Evolutionary conservation across 2,888 invertebrate species (phyloP).

Genomic region (Noctua fimbriata): DNA sequence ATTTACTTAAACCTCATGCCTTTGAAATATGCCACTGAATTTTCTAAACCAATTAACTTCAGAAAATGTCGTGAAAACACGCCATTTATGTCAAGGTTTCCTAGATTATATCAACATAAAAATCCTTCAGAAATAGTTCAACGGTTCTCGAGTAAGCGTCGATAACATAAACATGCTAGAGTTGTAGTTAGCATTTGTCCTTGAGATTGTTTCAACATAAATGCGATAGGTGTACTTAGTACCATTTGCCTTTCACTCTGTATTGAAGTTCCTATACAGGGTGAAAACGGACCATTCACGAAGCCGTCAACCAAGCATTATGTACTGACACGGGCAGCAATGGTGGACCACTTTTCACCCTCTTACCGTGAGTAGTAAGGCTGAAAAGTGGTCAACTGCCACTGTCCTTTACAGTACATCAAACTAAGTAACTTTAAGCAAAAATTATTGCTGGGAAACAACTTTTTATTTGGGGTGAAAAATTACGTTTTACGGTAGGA

Average conservation of each 20-base stretch:
- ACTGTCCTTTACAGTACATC: no score
- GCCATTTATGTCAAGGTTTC: slow-evolving; percentile 30
- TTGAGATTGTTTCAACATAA: slow-evolving; percentile 15
- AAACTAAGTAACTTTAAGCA: no score
- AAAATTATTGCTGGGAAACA: no score
- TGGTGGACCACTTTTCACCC: no score
- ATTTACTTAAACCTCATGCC: neutral
- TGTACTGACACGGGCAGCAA: no score
- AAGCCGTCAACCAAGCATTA: no score
- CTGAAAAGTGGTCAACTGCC: no score
- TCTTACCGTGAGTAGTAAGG: no score
- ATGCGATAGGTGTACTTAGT: neutral
- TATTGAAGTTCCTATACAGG: neutral
- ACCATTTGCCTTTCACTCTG: neutral
- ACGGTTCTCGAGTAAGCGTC: slow-evolving; percentile 11
- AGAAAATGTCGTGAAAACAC: slow-evolving; percentile 6
- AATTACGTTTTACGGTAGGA: no score
- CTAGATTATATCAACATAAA: slow-evolving; percentile 26
- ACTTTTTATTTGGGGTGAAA: no score
- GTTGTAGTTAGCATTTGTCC: neutral
- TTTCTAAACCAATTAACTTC: slow-evolving; percentile 2
- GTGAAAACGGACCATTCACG: no score
- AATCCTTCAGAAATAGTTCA: slow-evolving; percentile 17
- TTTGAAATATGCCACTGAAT: slow-evolving; percentile 1
- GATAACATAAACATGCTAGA: slow-evolving; percentile 29